These are phyloP conservation scores for Stenopsyche tienmushanensis DNA, from an alignment of 1,140 invertebrate genomes.

Conservation along the genomic window DNA sequence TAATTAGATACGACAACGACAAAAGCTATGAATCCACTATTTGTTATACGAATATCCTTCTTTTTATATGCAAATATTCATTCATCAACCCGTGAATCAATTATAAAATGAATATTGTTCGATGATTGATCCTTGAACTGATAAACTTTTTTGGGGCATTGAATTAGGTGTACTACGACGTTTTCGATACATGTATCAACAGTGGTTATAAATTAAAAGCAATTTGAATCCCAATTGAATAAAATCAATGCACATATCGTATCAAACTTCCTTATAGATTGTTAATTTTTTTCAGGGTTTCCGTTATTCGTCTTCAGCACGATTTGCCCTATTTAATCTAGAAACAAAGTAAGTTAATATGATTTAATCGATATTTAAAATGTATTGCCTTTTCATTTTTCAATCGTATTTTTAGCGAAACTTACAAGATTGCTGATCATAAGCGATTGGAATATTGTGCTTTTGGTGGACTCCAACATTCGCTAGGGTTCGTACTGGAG, in stretches of 20 bases:
- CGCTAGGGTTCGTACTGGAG: constrained; percentile 69
- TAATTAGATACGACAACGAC: neutral
- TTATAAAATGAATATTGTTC: neutral
- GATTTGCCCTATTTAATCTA: constrained; percentile 59
- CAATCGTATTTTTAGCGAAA: constrained; percentile 19
- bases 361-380: too few species aligned
- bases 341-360: constrained; percentile 50
- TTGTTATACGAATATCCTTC: neutral
- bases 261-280: too few species aligned
- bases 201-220: too few species aligned
- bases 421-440: constrained; percentile 50
- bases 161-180: too few species aligned
- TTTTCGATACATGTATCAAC: too few species aligned
- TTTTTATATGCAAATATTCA: neutral
- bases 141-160: too few species aligned
- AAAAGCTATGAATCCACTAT: too few species aligned
- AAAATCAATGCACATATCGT: too few species aligned
- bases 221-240: too few species aligned
- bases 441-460: constrained; percentile 55
- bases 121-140: too few species aligned
- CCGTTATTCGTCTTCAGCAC: constrained; percentile 62
- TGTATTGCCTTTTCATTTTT: neutral
- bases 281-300: constrained; percentile 56
- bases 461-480: constrained; percentile 63
- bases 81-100: neutral